Base-by-base conservation (phyloP, 2,797 vertebrate genomes). In the Enteromius afrohamiltoni region DNA sequence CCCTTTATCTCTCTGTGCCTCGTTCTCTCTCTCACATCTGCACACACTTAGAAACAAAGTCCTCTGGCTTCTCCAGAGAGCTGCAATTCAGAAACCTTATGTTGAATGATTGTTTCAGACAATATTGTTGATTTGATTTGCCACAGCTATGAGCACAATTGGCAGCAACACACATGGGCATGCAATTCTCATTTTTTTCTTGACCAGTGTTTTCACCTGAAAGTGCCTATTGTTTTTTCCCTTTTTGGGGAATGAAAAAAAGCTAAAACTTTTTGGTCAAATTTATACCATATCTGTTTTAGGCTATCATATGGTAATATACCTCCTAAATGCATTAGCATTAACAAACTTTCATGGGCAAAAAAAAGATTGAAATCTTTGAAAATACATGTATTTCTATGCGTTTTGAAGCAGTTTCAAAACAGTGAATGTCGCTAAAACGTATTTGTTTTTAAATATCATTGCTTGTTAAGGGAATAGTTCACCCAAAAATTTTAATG, bases 51-150 rank as follows among this genome's bases (percentile, higher is more conserved):
- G 70, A 85, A 79, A 82, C 45, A 74, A 83, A 69, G 87, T 85
- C 77, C 49, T 86, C 31, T 84, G 88, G 82, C 81, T 77, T 77
- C 82, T 90, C 85, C 88, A 88, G 90, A 92, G 84, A 29, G 84
- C 65, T 34, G 83, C 83, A 85, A 88, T 85, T 89, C 85, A 80
- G 58, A 90, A 88, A 87, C 86, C 85, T 77, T 65, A 77, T 85
- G 70, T 80, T 73, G 83, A 88, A 85, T 85, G 34, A 83, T 81
- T 87, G 82, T 85, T 89, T 89, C 78, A 85, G 45, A 77, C 77
- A 78, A 77, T 85, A 70, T 82, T 78, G 81, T 60, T 86, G 79
- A 90, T 88, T 88, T 80, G 80, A 90, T 90, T 89, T 87, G 79
- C 87, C 73, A 83, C 45, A 85, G 87, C 64, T 77, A 67, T 87